Base-by-base conservation (phyloP, 2,888 invertebrate species). In the Eupithecia subumbrata region DNA sequence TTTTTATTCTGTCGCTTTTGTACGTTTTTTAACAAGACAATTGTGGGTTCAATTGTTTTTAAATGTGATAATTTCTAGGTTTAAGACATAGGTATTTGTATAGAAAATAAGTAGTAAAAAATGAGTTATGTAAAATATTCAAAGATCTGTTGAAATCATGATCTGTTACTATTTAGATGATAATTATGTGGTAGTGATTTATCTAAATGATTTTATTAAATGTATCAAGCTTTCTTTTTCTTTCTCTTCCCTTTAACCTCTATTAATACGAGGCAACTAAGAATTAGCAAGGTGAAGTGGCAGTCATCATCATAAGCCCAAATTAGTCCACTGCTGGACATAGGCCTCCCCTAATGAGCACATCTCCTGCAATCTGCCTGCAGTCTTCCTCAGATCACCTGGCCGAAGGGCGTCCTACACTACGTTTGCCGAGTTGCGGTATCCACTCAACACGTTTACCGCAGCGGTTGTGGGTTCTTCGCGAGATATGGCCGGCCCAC, bases 191-290 rank as follows among this genome's bases (percentile, higher is more conserved):
- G 73, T 78, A 83, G 78, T 80, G 76, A 73, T 77, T 81, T 77
- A 80, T 77, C 79, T 72, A 81, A 82, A 79, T 82, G 81, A 81
- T 82, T 72, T 76, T 68, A 77, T 66, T 77, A 74, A 72, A 76
- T 76, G 72, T 76, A 69, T 69, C 48, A 72, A 56, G 34, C 71
- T 72, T 75, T 71, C 25, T 68, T 66, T 37, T n/a, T 69, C 37
- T 45, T 68, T 76, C 72, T 63, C 66, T 40, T 67, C n/a, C 3
- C 18, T 60, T 25, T 25, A 56, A 12, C 1, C 25, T 5, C 22
- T 3, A 22, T 22, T 56, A n/a, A 9, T 1, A 22, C 22, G 56
- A 56, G 11, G n/a, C 56, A 56, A 16, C 43, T 43, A 5, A 52
- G 52, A 52, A n/a, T n/a, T 52, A n/a, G 11, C 56, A 22, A 52